Conservation (phyloP, 2,888 invertebrate genomes). For the Loripinus fragilis region DNA sequence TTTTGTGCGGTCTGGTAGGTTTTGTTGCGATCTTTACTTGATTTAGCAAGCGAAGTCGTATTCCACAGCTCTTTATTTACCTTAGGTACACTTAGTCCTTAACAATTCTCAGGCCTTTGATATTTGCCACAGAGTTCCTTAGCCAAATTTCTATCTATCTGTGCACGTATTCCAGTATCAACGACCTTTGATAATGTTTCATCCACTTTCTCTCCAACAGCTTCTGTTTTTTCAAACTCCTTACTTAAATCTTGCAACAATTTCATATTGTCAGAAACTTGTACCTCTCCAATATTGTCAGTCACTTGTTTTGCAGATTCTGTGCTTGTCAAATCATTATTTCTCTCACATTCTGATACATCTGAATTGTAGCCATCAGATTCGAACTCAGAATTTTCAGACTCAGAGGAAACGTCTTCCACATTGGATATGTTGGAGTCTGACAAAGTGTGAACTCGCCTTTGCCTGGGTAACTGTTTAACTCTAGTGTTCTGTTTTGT, state of each 20-base stretch:
- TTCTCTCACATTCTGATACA: neutral
- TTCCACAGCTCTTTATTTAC: conserved; percentile 19
- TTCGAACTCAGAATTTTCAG: neutral
- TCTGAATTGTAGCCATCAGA: too few species aligned
- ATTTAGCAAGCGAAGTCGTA: neutral
- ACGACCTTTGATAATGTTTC: neutral
- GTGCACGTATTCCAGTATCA: neutral
- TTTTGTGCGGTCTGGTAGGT: too few species aligned
- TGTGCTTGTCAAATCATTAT: neutral
- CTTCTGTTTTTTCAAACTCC: neutral
- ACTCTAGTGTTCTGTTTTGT: neutral
- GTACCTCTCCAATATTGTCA: too few species aligned
- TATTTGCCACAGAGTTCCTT: neutral
- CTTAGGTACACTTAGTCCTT: neutral
- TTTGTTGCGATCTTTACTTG: neutral
- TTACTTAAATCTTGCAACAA: neutral
- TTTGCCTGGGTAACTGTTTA: too few species aligned
- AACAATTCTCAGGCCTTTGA: conserved; percentile 14
- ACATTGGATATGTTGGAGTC: too few species aligned
- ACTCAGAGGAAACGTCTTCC: conserved; percentile 2
- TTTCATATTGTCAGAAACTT: conserved; percentile 8
- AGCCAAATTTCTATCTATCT: neutral
- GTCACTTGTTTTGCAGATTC: neutral
- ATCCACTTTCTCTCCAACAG: neutral
- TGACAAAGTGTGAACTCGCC: too few species aligned